Conservation (phyloP, 1,140 invertebrate species). For the Drosophila ficusphila region DNA sequence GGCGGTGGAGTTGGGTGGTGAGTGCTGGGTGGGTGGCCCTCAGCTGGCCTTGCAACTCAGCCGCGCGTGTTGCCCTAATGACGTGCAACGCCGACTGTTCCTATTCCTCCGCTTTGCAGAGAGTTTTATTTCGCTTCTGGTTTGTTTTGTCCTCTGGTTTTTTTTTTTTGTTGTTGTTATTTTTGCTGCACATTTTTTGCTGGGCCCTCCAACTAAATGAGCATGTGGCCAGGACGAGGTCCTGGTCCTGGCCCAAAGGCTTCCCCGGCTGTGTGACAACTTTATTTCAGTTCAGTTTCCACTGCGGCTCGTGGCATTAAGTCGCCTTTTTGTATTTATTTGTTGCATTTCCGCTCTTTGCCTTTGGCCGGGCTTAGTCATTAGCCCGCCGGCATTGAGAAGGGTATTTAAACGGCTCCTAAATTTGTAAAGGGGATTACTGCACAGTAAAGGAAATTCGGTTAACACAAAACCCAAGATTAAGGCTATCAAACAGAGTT, state of each 20-base stretch:
- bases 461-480: slow-evolving; percentile 11
- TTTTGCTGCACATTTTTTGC: neutral
- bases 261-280: slow-evolving; percentile 60
- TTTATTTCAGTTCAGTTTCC: slow-evolving; percentile 65
- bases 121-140: slow-evolving; percentile 40
- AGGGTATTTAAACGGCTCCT: slow-evolving; percentile 53
- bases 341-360: slow-evolving; percentile 69
- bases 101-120: slow-evolving; percentile 12
- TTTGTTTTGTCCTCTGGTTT: slow-evolving; percentile 25
- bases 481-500: slow-evolving; percentile 25
- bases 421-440: slow-evolving; percentile 51
- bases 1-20: neutral
- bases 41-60: slow-evolving; percentile 45
- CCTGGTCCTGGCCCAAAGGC: slow-evolving; percentile 32
- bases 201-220: slow-evolving; percentile 61
- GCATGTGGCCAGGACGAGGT: slow-evolving; percentile 51
- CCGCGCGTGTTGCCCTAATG: slow-evolving; percentile 74
- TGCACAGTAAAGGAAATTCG: slow-evolving; percentile 13
- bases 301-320: slow-evolving; percentile 53
- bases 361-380: slow-evolving; percentile 57
- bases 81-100: slow-evolving; percentile 64
- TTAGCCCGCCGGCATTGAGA: slow-evolving; percentile 55
- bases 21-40: slow-evolving; percentile 11
- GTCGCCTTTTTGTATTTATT: slow-evolving; percentile 70
- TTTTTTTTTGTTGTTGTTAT: slow-evolving; percentile 21